Conservation (phyloP, 2,888 invertebrate genomes). For the Acanthosepion lycidas region DNA sequence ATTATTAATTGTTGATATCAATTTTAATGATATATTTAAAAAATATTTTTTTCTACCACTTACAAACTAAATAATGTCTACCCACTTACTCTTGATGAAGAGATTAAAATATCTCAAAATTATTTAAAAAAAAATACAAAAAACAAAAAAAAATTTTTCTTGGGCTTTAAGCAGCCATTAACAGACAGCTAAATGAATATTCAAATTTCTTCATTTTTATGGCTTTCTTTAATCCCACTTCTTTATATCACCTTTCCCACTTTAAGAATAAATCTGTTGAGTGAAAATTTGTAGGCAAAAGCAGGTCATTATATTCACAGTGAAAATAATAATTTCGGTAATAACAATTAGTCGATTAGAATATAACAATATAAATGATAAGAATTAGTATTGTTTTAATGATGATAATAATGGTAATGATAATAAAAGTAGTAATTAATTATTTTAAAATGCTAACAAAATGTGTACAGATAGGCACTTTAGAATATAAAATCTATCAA, state of each 20-base stretch:
- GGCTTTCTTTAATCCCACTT: background rate
- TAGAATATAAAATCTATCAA: background rate
- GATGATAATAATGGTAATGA: background rate
- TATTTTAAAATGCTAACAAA: background rate
- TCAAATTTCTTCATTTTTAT: slow-evolving; percentile 23
- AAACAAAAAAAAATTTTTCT: background rate
- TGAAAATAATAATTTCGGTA: background rate
- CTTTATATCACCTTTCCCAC: background rate
- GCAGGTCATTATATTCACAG: background rate
- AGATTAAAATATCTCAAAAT: slow-evolving; percentile 20
- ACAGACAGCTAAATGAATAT: slow-evolving; percentile 22
- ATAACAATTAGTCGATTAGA: background rate
- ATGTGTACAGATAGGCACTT: background rate
- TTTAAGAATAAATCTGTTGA: background rate
- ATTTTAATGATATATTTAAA: slow-evolving; percentile 23
- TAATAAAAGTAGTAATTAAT: background rate
- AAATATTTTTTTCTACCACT: slow-evolving; percentile 4
- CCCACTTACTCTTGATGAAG: slow-evolving; percentile 6
- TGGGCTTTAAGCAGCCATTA: slow-evolving; percentile 10
- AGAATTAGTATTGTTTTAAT: background rate
- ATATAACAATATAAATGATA: background rate
- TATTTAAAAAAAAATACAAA: background rate
- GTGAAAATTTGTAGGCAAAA: background rate
- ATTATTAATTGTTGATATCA: slow-evolving; percentile 22
- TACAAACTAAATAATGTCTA: background rate